These are phyloP conservation scores for Ceuthmochares aereus DNA, from an alignment of 2,113 vertebrate genomes.

Conservation along the genomic window DNA sequence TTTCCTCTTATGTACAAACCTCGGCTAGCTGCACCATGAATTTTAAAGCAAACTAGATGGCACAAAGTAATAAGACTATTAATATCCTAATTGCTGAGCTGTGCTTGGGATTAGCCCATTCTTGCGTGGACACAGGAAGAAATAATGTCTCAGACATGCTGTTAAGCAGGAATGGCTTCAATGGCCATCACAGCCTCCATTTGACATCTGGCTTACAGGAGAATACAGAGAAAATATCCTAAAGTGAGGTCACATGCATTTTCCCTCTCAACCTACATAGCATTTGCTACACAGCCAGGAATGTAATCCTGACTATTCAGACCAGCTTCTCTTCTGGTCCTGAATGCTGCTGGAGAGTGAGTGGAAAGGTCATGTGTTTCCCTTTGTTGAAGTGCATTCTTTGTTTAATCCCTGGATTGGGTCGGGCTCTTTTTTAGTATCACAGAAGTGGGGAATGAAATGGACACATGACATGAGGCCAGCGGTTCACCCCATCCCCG, in stretches of 20 bases:
- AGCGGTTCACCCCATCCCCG: background rate
- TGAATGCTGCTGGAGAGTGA: background rate
- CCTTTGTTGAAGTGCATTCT: conserved; percentile 59
- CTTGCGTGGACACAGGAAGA: background rate
- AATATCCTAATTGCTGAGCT: conserved; percentile 36
- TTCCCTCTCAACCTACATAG: background rate
- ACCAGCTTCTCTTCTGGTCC: background rate
- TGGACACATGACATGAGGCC: conserved; percentile 32
- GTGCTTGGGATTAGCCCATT: background rate
- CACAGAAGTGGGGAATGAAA: conserved; percentile 19
- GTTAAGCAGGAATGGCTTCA: background rate
- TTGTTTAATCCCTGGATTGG: conserved; percentile 42
- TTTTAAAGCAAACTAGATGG: conserved; percentile 44
- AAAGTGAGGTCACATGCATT: background rate
- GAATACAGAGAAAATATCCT: background rate
- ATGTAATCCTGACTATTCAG: conserved; percentile 18
- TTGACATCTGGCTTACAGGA: background rate
- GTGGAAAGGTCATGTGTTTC: conserved; percentile 20
- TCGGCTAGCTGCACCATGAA: conserved; percentile 30
- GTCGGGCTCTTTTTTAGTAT: conserved; percentile 24
- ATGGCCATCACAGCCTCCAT: background rate
- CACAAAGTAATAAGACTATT: conserved; percentile 18
- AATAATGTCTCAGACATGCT: background rate
- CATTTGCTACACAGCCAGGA: background rate
- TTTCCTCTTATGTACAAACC: conserved; percentile 33